Base-by-base conservation (phyloP, 2,113 vertebrate species). In the Monarcha castaneiventris region DNA sequence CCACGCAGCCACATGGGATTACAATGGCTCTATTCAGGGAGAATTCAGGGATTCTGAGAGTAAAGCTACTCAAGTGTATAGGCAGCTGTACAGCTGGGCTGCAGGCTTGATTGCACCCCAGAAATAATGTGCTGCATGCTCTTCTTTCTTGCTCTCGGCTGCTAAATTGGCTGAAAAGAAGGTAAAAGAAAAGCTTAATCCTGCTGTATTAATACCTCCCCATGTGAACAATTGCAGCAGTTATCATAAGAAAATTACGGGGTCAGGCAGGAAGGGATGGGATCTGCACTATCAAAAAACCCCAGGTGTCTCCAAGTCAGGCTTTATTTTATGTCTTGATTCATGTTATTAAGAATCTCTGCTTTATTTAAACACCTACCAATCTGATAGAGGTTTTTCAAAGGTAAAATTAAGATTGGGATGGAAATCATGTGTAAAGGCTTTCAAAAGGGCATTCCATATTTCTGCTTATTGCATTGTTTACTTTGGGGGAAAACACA, bases 141-240 rank as follows among this genome's bases (percentile, higher is more conserved):
- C 62, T 4, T 82, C 67, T 92, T 26, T 77, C 84, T 66, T 91
- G 55, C 80, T 90, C 73, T 91, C 44, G 77, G 87, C 64, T 94
- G 72, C 79, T 91, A 88, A 85, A 90, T 37, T 71, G 75, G 39
- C 76, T 94, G 82, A 86, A 95, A 80, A 88, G 75, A 74, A 84
- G 48, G 55, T 77, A 67, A 92, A 88, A 96, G 79, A 58, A 94
- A 74, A 81, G 44, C 68, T 77, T 88, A 41, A 67, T 90, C 61
- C 72, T 90, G 39, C 79, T 83, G 27, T 74, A 61, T 80, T 90
- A 67, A 27, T 80, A 55, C 48, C 37, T 92, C 32, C 32, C 39
- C 46, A 8, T n/a, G 56, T 82, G 84, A 89, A 79, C 62, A 68
- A 68, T 52, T 87, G 56, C 32, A 79, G 82, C 54, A 74, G 78